These are phyloP conservation scores for Panopea generosa DNA, from an alignment of 2,888 invertebrate genomes.

Conservation along the genomic window DNA sequence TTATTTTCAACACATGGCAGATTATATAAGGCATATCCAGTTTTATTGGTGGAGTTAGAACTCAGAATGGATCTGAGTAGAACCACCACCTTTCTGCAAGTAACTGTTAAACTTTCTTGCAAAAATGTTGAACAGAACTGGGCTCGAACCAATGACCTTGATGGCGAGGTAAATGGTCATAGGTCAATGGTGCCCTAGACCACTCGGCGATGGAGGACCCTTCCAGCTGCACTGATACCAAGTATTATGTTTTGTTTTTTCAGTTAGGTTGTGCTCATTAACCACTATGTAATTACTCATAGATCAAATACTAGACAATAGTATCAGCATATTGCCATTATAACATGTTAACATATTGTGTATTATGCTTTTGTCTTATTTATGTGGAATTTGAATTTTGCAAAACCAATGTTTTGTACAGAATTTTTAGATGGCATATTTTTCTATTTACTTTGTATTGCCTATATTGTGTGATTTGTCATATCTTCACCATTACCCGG, in stretches of 20 bases:
- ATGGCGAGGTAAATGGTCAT: no score
- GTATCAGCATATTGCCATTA: not conserved
- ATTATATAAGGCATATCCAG: no score
- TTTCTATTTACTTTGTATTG: conserved; percentile 48
- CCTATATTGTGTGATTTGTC: conserved; percentile 23
- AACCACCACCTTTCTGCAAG: no score
- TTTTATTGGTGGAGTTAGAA: no score
- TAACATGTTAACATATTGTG: not conserved
- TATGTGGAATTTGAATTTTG: not conserved
- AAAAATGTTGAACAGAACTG: not conserved
- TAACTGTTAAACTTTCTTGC: no score
- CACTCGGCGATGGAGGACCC: no score
- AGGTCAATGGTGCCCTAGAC: no score
- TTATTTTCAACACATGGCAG: not conserved
- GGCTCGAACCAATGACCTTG: no score
- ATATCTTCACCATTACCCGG: not conserved
- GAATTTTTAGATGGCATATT: conserved; percentile 49
- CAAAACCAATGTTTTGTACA: conserved; percentile 30
- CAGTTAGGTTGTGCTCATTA: conserved; percentile 9
- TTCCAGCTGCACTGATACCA: no score
- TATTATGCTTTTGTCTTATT: conserved; percentile 6
- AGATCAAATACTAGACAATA: not conserved
- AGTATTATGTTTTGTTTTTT: not conserved
- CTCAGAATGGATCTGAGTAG: no score
- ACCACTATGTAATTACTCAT: not conserved